Conservation (phyloP, 1,140 invertebrate genomes). For the Drosophila mayri region DNA sequence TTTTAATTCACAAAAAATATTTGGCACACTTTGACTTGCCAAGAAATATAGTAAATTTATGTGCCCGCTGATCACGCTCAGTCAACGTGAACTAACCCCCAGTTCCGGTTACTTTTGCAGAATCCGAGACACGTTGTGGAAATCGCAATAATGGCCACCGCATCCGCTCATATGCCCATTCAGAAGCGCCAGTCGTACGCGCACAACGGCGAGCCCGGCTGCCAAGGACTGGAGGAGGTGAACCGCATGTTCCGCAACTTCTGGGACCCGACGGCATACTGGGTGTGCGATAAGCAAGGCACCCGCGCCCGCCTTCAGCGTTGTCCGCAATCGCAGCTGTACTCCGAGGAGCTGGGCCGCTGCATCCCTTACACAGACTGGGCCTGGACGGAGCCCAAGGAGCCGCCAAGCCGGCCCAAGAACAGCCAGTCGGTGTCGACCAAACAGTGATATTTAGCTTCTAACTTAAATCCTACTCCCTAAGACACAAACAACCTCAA, state of each 20-base stretch:
- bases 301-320: slow-evolving; percentile 65
- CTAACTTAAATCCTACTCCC: slow-evolving; percentile 16
- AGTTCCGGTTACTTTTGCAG: slow-evolving; percentile 28
- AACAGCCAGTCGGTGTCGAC: slow-evolving; percentile 18
- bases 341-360: slow-evolving; percentile 69
- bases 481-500: slow-evolving; percentile 37
- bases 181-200: slow-evolving; percentile 69
- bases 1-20: slow-evolving; percentile 34
- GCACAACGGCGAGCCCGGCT: slow-evolving; percentile 78
- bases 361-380: slow-evolving; percentile 76
- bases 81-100: slow-evolving; percentile 24
- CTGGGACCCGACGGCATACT: slow-evolving; percentile 82
- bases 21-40: slow-evolving; percentile 17
- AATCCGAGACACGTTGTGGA: background rate
- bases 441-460: slow-evolving; percentile 15
- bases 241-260: slow-evolving; percentile 81
- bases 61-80: slow-evolving; percentile 20
- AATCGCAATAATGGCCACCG: slow-evolving; percentile 31
- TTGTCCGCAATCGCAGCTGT: slow-evolving; percentile 70
- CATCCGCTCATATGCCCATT: slow-evolving; percentile 63
- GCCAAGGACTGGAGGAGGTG: slow-evolving; percentile 74
- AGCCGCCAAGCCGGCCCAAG: slow-evolving; percentile 77
- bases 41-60: slow-evolving; percentile 31
- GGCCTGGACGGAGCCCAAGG: slow-evolving; percentile 77
- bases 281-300: slow-evolving; percentile 77